Evolutionary conservation across 2,797 vertebrate genomes (phyloP), one percentile per base, ranked within the genome.

Genomic region (Pseudopleuronectes americanus): DNA sequence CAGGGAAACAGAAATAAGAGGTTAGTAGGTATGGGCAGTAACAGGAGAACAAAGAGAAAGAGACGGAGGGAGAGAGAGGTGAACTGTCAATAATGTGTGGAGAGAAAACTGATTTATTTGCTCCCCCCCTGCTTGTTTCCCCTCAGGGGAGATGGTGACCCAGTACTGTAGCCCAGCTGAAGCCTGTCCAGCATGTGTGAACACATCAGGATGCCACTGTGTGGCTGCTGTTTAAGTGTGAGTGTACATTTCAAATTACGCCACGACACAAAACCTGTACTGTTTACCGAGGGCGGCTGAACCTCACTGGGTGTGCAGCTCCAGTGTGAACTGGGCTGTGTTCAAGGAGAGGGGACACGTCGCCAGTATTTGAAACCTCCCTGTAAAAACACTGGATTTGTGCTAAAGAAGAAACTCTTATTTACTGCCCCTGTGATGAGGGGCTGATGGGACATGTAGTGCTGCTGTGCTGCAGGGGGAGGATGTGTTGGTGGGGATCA

Each of bases 111-210:
- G 69, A 90, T 89, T 70, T 79, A 84, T 89, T 61, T 47, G 67
- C 71, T 74, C 69, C 49, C 65, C 53, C 54, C 41, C 62, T 26
- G 61, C 64, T 76, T 1, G n/a, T 76, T 69, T 24, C 56, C 33
- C 74, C 86, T 74, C 31, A 16, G 76, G 89, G 58, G 52, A 58
- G 72, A 64, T 13, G 48, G 24, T 86, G 87, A 91, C 89, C 89
- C 84, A 87, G 79, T 83, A 72, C 75, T 74, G 84, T 79, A 76
- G 66, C 76, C 71, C 55, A 69, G 64, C 56, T 45, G 68, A 68
- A 76, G 70, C 65, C 62, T 54, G 79, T 54, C 63, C 71, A 70
- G 74, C 69, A 51, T 58, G 31, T 74, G 51, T 58, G 78, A 72
- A 59, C 55, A 54, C 75, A 82, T 43, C 74, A 64, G 66, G 24